These are phyloP conservation scores for Barnardius zonarius DNA, from an alignment of 2,113 vertebrate genomes.

Conservation along the genomic window DNA sequence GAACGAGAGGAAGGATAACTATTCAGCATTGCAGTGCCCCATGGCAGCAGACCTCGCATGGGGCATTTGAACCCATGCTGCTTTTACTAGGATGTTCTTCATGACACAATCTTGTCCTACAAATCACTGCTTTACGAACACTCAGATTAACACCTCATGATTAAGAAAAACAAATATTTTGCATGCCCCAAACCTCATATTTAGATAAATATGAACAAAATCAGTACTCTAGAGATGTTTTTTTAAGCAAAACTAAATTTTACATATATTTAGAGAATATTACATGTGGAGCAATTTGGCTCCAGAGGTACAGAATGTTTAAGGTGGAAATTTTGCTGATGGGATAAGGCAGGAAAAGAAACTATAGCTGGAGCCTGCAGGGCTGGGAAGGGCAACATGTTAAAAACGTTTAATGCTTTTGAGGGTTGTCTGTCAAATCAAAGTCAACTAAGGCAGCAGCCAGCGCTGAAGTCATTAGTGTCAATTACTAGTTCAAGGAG, in stretches of 20 bases:
- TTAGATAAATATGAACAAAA: not conserved
- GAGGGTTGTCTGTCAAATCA: not conserved
- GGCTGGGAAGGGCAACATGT: not conserved
- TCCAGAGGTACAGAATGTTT: not conserved
- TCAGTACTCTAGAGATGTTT: not conserved
- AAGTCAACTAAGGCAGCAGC: not conserved
- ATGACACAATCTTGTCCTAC: not conserved
- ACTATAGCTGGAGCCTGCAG: not conserved
- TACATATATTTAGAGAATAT: not conserved
- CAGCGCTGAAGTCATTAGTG: not conserved
- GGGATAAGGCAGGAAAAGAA: not conserved
- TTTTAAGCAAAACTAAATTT: not conserved
- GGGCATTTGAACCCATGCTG: not conserved
- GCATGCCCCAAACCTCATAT: not conserved
- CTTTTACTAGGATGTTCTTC: not conserved
- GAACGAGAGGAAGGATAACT: not conserved
- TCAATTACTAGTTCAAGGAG: not conserved
- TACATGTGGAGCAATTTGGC: not conserved
- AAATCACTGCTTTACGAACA: not conserved
- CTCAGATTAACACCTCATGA: not conserved
- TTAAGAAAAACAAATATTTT: not conserved
- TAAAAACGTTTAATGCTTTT: not conserved
- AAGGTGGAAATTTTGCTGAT: not conserved
- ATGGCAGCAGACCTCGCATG: rapidly evolving
- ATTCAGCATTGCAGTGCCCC: not conserved